phyloP scores from a whole-genome alignment of 2,797 vertebrate species.

The Melanotaenia boesemani region DNA sequence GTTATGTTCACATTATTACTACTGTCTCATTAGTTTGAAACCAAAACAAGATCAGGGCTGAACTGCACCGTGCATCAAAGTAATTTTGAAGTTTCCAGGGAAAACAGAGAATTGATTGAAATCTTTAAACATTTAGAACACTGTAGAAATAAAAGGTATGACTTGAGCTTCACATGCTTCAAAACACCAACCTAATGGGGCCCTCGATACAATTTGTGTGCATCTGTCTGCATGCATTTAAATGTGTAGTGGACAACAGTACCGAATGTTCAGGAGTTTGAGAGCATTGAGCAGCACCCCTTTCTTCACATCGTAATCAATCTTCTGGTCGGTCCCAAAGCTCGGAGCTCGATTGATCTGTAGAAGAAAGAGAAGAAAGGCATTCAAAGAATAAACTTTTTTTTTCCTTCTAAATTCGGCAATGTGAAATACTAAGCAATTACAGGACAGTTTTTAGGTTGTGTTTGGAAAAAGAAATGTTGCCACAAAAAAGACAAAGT shows the following conservation, averaged over 20 bases:
- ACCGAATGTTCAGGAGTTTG: conserved; percentile 97
- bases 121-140: conserved; percentile 59
- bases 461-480: conserved; percentile 35
- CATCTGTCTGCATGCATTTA: conserved; percentile 11
- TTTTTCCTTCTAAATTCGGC: conserved; percentile 28
- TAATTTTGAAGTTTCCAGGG: conserved; percentile 34
- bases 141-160: conserved; percentile 47
- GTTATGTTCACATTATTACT: conserved; percentile 36
- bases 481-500: conserved; percentile 26
- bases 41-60: conserved; percentile 40
- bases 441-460: conserved; percentile 49
- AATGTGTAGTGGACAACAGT: conserved; percentile 35
- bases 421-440: conserved; percentile 48
- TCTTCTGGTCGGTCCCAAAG: conserved; percentile 99
- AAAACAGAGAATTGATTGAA: conserved; percentile 49
- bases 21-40: conserved; percentile 42
- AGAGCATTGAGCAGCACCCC: conserved; percentile 94
- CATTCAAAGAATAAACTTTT: conserved; percentile 49
- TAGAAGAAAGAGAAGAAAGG: conserved; percentile 65
- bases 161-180: conserved; percentile 47
- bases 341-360: conserved; percentile 99
- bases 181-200: conserved; percentile 49
- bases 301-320: conserved; percentile 98
- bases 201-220: conserved; percentile 34
- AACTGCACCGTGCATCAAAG: conserved; percentile 49